Base-by-base conservation (phyloP, 2,113 vertebrate genomes). In the Thomomys bottae region DNA sequence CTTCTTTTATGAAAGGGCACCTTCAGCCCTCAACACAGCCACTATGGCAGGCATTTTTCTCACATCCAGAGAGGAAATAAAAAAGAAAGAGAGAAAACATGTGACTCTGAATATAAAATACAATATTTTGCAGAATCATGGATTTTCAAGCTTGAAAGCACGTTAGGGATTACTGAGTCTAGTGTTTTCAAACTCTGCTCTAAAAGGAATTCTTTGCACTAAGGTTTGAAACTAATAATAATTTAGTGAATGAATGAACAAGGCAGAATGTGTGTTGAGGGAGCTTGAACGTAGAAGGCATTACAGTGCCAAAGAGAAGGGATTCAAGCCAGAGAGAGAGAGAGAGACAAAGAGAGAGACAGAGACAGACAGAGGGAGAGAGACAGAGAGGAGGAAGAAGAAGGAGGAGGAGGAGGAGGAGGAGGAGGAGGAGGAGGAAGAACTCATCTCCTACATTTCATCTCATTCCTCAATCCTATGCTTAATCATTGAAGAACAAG, bases 41-140 rank as follows among this genome's bases (percentile, higher is more conserved):
- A 84, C 54, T 89, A 83, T 78, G 75, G 68, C 80, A 96, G 21
- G 54, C 73, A 94, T 38, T 68, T 40, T 90, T 84, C 81, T 93
- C 64, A 72, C 3, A 89, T 54, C 42, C 21, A 23, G 26, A 84
- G 93, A 63, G 61, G 68, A 2, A 61, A 15, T 10, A 1, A 72
- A 71, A 6, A 21, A 36, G 7, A 42, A 49, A 28, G 20, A 88
- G 54, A 90, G 36, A 86, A 87, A 77, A 49, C 64, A 87, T 67
- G 64, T 95, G 68, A 94, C 36, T 89, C 42, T 80, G 72, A 90
- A 93, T 89, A 38, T 78, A 30, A 95, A 94, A 80, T 80, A 24
- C 38, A 89, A 78, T 11, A 57, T 45, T 92, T 95, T 64, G 78
- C 63, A 87, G 84, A 90, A 92, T 92, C 67, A 81, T 82, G 36